phyloP scores from a whole-genome alignment of 64 coral and sea anemone genomes.

The Stichodactyla mertensii region DNA sequence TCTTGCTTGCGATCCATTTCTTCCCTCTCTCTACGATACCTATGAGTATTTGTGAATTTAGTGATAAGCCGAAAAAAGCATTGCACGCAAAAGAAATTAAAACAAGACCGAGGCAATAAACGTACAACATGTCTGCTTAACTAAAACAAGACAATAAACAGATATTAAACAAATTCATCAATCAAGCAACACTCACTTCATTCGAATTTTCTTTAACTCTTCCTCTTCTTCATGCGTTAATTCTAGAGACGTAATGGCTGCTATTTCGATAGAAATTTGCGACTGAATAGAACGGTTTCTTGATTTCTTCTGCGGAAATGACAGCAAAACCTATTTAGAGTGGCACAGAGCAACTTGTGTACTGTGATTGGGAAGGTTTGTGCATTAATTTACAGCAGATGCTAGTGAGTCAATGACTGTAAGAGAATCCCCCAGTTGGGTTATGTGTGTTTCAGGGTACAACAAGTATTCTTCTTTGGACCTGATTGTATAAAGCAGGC shows the following conservation, averaged over 20 bases:
- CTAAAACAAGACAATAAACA: too few species aligned
- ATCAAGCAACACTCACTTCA: constrained; percentile 20
- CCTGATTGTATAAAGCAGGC: too few species aligned
- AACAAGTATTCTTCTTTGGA: too few species aligned
- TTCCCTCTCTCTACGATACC: constrained; percentile 70
- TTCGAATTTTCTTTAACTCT: constrained; percentile 50
- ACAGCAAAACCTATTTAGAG: background rate
- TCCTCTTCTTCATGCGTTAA: constrained; percentile 67
- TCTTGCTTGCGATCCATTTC: constrained; percentile 74
- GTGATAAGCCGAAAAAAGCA: background rate
- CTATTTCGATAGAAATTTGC: constrained; percentile 18
- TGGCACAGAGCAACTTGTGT: background rate
- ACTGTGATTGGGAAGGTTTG: too few species aligned
- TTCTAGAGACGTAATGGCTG: constrained; percentile 22
- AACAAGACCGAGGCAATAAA: background rate
- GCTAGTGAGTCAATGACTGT: too few species aligned
- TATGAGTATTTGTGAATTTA: constrained; percentile 8
- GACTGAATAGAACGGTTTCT: constrained; percentile 8
- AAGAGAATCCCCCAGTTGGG: too few species aligned
- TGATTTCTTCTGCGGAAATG: background rate
- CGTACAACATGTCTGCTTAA: too few species aligned
- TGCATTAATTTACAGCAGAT: too few species aligned
- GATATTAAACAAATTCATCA: background rate
- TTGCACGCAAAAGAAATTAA: background rate
- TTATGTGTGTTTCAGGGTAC: too few species aligned